phyloP scores from a whole-genome alignment of 2,113 vertebrate genomes.

The Cariama cristata region DNA sequence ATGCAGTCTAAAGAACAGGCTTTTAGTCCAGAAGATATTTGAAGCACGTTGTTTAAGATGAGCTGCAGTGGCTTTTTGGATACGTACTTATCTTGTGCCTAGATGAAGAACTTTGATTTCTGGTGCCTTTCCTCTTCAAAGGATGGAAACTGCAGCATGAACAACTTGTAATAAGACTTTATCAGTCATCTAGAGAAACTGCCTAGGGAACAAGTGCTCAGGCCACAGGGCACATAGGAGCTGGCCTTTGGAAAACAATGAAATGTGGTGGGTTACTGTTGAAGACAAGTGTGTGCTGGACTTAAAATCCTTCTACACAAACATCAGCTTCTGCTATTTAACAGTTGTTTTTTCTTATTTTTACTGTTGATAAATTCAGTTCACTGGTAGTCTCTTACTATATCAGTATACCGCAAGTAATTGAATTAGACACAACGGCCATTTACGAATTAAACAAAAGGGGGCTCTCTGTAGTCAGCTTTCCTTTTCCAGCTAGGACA shows the following conservation, averaged over 20 bases:
- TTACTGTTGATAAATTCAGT: background rate
- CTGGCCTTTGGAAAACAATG: background rate
- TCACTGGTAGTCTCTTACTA: background rate
- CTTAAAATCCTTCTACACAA: background rate
- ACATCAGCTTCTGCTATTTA: background rate
- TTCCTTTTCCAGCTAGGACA: background rate
- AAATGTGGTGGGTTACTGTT: background rate
- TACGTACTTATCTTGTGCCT: background rate
- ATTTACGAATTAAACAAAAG: background rate
- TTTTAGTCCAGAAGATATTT: background rate
- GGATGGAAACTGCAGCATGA: rapidly evolving
- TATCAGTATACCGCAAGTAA: background rate
- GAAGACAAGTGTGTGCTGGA: background rate
- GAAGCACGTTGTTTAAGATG: background rate
- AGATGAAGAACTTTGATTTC: background rate
- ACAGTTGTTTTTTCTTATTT: background rate
- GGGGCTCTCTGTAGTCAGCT: background rate
- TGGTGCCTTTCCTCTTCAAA: background rate
- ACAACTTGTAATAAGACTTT: background rate
- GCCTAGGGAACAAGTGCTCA: background rate
- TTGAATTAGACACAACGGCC: background rate
- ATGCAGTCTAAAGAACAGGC: background rate
- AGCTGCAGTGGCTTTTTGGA: background rate
- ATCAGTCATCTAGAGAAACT: background rate
- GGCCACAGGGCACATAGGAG: background rate